Evolutionary conservation across 2,888 invertebrate genomes (phyloP), one percentile per base, ranked within the genome.

Genomic region (Spilosoma lubricipeda): DNA sequence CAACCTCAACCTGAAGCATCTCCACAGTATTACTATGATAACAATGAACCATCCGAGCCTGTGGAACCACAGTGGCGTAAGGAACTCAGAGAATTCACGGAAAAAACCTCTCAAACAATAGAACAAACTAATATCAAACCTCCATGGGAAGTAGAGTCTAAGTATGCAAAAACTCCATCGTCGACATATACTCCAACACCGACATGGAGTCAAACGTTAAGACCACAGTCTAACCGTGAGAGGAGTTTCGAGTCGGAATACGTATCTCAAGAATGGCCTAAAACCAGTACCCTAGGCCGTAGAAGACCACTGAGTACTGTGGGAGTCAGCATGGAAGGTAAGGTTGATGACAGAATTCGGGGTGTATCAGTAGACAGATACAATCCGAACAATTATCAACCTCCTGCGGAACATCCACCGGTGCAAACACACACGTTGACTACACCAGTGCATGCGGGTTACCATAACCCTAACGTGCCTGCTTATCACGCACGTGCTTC

Each of bases 1-100:
- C 94, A 95, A 83, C 90, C 92, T 13, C 95, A 95, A 76, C 95
- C 95, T 4, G 93, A 95, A 75, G 91, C 95, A 0, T 95, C 95
- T 23, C 95, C 95, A 65, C 93, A 94, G 76, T 94, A 93, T 80
- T 95, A 94, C 80, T 95, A 94, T 64, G 95, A 95, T 73, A 94
- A 93, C 77, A 93, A 93, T 70, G 96, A 95, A 71, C 91, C 94
- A 3, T 82, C 84, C 13, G 95, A 94, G 82, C 80, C 88, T 3
- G 91, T 93, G 4, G 96, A 96, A 77, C 96, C 92, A 56, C 91
- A 95, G 76, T 96, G 96, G 96, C 93, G 96, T 66, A 95, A 93
- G 72, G 96, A 96, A 79, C 89, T 96, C 2, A 90, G 96, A 81
- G 96, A 96, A 81, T 95, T 96, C 76, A 93, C 95, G 33, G 95